phyloP scores from a whole-genome alignment of 2,888 invertebrate species.

The Cyclophora albipunctata region DNA sequence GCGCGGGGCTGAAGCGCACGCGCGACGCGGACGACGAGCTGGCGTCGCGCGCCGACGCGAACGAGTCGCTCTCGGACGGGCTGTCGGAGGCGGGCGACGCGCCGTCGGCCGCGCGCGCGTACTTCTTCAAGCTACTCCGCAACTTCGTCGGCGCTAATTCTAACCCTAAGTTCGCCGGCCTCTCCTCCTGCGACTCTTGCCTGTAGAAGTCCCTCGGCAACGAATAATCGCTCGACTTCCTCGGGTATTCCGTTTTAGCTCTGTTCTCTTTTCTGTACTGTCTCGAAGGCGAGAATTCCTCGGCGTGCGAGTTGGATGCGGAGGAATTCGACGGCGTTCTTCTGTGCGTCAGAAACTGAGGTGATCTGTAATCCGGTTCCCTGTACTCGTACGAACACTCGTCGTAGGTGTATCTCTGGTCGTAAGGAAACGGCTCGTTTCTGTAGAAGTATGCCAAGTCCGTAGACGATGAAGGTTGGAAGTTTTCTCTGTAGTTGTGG shows the following conservation, averaged over 20 bases:
- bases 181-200: conserved; percentile 56
- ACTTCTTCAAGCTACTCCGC: conserved; percentile 86
- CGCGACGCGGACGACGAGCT: conserved; percentile 81
- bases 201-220: conserved; percentile 56
- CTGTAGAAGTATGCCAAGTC: conserved; percentile 54
- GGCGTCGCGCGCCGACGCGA: conserved; percentile 89
- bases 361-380: conserved; percentile 51
- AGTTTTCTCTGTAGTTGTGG: conserved; percentile 69
- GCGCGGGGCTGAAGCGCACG: conserved; percentile 86
- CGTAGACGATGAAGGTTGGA: conserved; percentile 51
- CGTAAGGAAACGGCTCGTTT: conserved; percentile 50
- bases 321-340: conserved; percentile 87
- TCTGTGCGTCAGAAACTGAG: conserved; percentile 76
- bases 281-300: conserved; percentile 60
- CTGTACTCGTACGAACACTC: conserved; percentile 57
- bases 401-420: conserved; percentile 61
- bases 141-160: conserved; percentile 81
- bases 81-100: conserved; percentile 76
- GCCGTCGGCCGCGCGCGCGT: conserved; percentile 78
- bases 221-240: conserved; percentile 53
- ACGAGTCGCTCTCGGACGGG: conserved; percentile 32
- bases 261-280: conserved; percentile 50
- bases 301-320: conserved; percentile 70
- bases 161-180: conserved; percentile 74
- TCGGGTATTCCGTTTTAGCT: conserved; percentile 38